Conservation (phyloP, 2,797 vertebrate species). For the Lepilemur septentrionalis region DNA sequence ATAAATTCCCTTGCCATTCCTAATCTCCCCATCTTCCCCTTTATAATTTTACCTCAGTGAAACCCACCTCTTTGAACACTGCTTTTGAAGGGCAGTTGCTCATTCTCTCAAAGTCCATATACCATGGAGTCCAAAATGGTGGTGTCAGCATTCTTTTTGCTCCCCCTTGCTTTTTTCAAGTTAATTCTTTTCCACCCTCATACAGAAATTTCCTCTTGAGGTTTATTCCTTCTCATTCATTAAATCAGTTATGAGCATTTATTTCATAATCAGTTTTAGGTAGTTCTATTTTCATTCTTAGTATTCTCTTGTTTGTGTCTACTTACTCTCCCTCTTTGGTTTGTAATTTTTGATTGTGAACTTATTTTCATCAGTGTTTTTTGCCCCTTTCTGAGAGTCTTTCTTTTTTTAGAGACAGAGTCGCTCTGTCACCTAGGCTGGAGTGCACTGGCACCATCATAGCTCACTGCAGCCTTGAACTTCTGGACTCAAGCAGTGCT, state of each 20-base stretch:
- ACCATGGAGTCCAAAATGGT: background rate
- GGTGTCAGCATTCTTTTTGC: background rate
- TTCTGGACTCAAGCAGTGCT: background rate
- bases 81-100: background rate
- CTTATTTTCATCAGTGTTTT: background rate
- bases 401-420: background rate
- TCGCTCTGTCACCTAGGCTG: background rate
- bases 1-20: background rate
- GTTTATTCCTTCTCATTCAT: background rate
- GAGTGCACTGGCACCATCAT: background rate
- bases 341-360: background rate
- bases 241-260: background rate
- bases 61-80: background rate
- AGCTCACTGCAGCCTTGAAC: background rate
- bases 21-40: background rate
- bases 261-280: background rate
- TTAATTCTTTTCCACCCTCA: background rate
- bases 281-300: background rate
- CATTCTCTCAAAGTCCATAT: background rate
- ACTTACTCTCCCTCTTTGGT: background rate
- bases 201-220: background rate
- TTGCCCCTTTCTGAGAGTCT: background rate
- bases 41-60: background rate
- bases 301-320: background rate
- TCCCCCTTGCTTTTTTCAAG: background rate